Conservation (phyloP, 2,797 vertebrate species). For the Masticophis lateralis region DNA sequence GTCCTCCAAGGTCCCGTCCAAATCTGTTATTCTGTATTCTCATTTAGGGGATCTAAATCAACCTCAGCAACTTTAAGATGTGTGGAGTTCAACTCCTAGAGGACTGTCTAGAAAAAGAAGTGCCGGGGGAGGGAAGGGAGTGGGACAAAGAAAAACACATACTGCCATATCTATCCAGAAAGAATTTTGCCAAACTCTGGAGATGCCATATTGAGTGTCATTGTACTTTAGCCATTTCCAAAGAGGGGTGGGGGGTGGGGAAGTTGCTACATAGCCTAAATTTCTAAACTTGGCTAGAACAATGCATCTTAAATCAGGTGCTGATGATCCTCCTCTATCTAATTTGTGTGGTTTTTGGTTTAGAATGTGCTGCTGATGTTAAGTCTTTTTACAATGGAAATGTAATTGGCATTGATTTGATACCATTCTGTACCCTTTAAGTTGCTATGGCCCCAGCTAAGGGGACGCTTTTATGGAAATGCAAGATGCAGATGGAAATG, state of each 20-base stretch:
- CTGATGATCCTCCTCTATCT: neutral
- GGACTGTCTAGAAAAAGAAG: neutral
- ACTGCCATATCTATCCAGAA: neutral
- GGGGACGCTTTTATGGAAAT: neutral
- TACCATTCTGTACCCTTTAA: neutral
- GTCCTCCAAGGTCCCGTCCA: neutral
- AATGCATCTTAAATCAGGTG: too few species aligned
- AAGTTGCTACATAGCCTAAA: neutral
- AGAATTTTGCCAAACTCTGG: neutral
- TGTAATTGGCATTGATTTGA: neutral
- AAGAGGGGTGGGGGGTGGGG: neutral
- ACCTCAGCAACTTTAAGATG: neutral
- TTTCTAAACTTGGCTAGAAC: neutral
- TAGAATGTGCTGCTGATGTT: neutral
- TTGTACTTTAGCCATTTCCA: neutral
- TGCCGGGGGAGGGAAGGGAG: accelerated
- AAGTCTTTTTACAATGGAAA: neutral
- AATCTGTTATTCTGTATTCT: neutral
- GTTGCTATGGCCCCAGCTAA: neutral
- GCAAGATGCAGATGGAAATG: neutral
- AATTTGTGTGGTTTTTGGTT: neutral
- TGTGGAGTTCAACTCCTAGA: neutral
- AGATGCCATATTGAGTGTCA: neutral
- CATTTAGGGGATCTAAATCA: neutral
- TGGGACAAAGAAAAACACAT: neutral